phyloP scores from a whole-genome alignment of 2,113 vertebrate species.

The Forbesichthys agassizii region DNA sequence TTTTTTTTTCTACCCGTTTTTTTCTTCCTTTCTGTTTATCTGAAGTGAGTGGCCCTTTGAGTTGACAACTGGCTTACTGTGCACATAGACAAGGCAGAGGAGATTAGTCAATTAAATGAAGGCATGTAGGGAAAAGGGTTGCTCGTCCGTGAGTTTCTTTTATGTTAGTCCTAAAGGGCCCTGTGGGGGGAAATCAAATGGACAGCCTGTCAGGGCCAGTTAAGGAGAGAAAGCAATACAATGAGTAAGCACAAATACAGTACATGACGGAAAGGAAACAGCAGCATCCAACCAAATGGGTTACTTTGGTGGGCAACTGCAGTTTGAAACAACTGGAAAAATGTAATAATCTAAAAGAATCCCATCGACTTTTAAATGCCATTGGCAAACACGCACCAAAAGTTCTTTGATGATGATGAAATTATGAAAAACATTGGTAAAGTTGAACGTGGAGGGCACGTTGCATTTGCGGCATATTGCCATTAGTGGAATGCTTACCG shows the following conservation, averaged over 20 bases:
- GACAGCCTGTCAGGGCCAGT: conserved; percentile 45
- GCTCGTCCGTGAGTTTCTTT: conserved; percentile 56
- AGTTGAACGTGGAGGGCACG: conserved; percentile 4
- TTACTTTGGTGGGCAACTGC: neutral
- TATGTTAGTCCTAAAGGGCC: conserved; percentile 46
- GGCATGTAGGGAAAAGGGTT: conserved; percentile 50
- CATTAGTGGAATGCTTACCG: conserved; percentile 4
- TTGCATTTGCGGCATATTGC: conserved; percentile 18
- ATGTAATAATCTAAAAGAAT: neutral
- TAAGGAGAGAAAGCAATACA: conserved; percentile 36
- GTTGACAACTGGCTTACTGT: conserved; percentile 61
- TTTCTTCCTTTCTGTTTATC: conserved; percentile 48
- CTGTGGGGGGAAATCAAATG: conserved; percentile 51
- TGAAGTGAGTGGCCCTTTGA: conserved; percentile 56
- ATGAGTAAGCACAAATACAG: neutral
- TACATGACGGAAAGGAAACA: conserved; percentile 28
- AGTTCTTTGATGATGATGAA: conserved; percentile 11
- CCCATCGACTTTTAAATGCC: neutral
- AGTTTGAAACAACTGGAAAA: neutral
- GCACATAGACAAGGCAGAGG: conserved; percentile 56
- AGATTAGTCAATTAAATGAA: conserved; percentile 72
- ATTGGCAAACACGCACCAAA: neutral
- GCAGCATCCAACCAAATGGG: conserved; percentile 6
- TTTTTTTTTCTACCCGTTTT: neutral
- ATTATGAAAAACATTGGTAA: conserved; percentile 10